Base-by-base conservation (phyloP, 53 echinoderm and acorn worm genomes). In the Astropecten irregularis region DNA sequence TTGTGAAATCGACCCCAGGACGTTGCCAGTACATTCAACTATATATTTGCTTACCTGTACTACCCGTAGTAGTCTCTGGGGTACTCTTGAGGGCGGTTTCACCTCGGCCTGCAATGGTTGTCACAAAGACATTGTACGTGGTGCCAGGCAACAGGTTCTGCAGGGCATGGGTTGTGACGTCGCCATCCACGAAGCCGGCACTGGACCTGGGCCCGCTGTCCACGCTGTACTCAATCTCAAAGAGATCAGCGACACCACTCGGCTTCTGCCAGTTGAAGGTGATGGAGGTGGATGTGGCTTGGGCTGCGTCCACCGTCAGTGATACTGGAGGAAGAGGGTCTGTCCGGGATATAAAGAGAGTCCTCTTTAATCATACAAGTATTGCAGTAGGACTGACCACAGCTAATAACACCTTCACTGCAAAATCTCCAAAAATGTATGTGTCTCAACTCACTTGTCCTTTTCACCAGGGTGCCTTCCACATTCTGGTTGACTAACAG, bases 71-170 rank as follows among this genome's bases (percentile, higher is more conserved):
- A 1, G 23, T 62, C 9, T 60, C 77, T 18, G 77, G n/a, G 23
- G 56, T 62, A 32, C 77, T 77, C 77, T 77, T n/a, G 32, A 62
- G 20, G 0, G 62, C 20, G 7, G 62, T 77, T 20, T 2, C 46
- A 2, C 77, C 62, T n/a, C 77, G 40, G 14, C 89, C 89, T 3
- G 84, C 89, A 1, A 83, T 63, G 4, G 87, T 70, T 14, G 71
- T 69, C 21, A 91, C 77, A 51, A 83, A 83, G 29, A 87, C 79
- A 9, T 76, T 49, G 79, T 91, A 87, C 16, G 56, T n/a, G 18
- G 83, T 53, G 3, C 51, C 83, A 0, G 91, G 91, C 40, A 87
- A 53, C 0, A 91, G 82, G 10, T 39, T 40, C 30, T 77, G 64
- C 40, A 91, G 36, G 8, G 46, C 27, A 71, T 83, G 70, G 6